These are phyloP conservation scores for Synodontis membranacea DNA, from an alignment of 2,113 vertebrate species.

Conservation along the genomic window DNA sequence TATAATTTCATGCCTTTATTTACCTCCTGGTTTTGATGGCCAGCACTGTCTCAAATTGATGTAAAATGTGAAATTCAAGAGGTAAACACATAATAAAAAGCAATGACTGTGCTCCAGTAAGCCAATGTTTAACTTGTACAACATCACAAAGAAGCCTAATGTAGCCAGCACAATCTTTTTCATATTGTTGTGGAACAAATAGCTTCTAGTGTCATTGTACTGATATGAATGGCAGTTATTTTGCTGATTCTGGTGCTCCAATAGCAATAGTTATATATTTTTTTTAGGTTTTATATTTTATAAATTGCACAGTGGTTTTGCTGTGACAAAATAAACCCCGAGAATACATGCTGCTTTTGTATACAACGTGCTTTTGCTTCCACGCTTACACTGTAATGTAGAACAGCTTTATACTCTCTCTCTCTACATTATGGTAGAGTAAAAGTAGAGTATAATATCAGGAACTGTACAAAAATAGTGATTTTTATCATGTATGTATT, in stretches of 20 bases:
- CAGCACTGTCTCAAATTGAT: background rate
- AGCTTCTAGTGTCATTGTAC: background rate
- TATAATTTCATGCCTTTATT: background rate
- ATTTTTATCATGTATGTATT: no score
- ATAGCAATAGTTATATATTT: background rate
- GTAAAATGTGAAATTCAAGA: background rate
- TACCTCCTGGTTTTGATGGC: background rate
- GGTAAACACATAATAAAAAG: background rate
- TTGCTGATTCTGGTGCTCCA: background rate
- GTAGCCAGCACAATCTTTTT: background rate
- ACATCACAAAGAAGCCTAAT: background rate
- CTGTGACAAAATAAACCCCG: background rate
- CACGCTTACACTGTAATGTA: background rate
- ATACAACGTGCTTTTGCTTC: background rate
- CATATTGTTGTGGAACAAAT: background rate
- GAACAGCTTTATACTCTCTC: background rate
- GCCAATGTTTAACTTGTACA: background rate
- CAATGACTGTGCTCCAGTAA: background rate
- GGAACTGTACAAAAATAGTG: no score
- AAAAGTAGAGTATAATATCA: background rate
- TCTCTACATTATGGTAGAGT: background rate
- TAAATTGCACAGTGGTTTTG: background rate
- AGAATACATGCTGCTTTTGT: background rate
- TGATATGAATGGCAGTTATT: background rate
- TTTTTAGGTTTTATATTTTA: background rate